Base-by-base conservation (phyloP, 2,113 vertebrate species). In the Oreocharis arfaki region DNA sequence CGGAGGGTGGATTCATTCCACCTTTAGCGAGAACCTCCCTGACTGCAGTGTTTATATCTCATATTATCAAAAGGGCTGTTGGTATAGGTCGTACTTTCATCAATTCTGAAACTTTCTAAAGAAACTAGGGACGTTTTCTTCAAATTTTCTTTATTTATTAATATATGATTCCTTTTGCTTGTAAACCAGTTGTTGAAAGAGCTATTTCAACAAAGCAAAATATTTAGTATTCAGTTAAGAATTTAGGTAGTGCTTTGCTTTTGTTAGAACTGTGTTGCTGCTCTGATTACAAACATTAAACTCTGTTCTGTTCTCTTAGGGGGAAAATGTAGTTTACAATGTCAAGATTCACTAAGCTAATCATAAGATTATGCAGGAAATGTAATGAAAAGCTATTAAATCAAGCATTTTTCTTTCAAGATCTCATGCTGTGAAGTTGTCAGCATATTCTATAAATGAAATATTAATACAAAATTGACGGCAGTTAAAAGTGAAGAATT, bases 401-500 rank as follows among this genome's bases (percentile, higher is more conserved):
- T 89, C 88, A 71, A 92, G 35, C 4, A 55, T 93, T 96, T 90
- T 96, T 92, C 73, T 96, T 94, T 64, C 69, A 93, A 55, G 84
- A 87, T 82, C 86, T 95, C 97, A 95, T 82, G 93, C 95, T 96
- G 90, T 88, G 97, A 97, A 82, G 64, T 93, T 97, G 97, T 94
- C 96, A 97, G 97, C 79, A 16, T 93, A 91, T 95, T 96, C 88
- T 97, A 65, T 69, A 97, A 98, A 93, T 96, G 96, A 98, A 97
- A 97, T 95, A 96, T 94, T 96, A 97, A 96, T 91, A 91, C 28
- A 94, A 97, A 97, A 97, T 92, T 97, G 73, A 87, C 89, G 75
- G 89, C 88, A 96, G 92, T 70, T 89, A 88, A 96, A 97, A 94
- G 60, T 75, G 47, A 95, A 83, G 83, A 93, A 96, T 96, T 42